Conservation (phyloP, 2,113 vertebrate genomes). For the Zosterops japonicus region DNA sequence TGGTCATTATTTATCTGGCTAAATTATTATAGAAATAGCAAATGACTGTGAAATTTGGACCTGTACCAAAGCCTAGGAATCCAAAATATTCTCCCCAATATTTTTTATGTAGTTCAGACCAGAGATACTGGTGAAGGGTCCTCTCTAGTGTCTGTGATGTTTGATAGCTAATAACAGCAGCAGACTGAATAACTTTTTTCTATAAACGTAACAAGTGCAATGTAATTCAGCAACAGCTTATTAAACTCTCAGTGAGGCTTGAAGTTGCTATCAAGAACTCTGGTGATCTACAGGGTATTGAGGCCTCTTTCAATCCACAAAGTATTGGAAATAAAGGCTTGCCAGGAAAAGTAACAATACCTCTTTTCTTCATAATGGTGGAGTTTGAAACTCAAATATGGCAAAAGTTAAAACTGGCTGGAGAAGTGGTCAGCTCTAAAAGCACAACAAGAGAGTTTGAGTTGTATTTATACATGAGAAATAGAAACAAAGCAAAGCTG, state of each 20-base stretch:
- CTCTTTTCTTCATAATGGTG: not conserved
- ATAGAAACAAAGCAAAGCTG: not conserved
- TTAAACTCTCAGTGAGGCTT: not conserved
- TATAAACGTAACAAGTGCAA: not conserved
- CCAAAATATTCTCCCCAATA: not conserved
- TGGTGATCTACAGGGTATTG: not conserved
- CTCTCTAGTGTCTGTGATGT: not conserved
- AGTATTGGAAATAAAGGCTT: not conserved
- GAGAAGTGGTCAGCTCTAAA: not conserved
- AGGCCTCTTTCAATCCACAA: not conserved
- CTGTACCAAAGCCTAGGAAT: not conserved
- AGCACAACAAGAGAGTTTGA: not conserved
- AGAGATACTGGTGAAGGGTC: not conserved
- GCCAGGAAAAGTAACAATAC: not conserved
- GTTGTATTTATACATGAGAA: not conserved
- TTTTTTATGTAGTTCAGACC: not conserved
- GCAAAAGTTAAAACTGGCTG: not conserved
- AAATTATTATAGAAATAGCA: not conserved
- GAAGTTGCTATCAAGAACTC: not conserved
- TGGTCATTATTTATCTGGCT: not conserved
- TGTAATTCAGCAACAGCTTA: conserved; percentile 26
- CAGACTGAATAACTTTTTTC: not conserved
- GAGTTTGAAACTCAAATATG: not conserved
- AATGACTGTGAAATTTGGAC: not conserved
- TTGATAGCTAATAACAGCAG: not conserved